Conservation (phyloP, 2,797 vertebrate genomes). For the Toxotes lorentzi region DNA sequence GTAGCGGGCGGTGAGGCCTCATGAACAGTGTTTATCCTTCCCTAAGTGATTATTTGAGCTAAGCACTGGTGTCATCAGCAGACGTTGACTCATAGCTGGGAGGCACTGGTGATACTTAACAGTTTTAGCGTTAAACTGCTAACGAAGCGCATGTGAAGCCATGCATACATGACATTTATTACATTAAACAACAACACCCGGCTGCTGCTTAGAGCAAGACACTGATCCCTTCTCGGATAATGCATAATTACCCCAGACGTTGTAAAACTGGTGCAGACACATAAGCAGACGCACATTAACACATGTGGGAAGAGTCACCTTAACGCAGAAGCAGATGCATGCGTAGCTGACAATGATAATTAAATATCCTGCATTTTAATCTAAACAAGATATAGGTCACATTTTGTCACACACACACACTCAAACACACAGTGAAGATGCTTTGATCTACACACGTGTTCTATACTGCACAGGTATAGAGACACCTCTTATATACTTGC, state of each 20-base stretch:
- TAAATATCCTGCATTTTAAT: constrained; percentile 21
- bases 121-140: constrained; percentile 77
- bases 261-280: constrained; percentile 50
- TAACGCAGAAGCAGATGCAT: neutral
- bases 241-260: constrained; percentile 76
- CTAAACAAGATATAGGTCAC: neutral
- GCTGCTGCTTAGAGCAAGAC: constrained; percentile 75
- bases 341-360: constrained; percentile 21
- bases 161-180: constrained; percentile 88
- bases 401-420: neutral
- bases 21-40: constrained; percentile 36
- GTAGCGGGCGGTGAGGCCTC: constrained; percentile 22
- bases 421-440: neutral
- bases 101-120: constrained; percentile 77
- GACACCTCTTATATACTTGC: neutral
- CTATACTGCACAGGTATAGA: neutral
- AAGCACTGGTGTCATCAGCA: constrained; percentile 81
- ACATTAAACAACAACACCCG: constrained; percentile 85
- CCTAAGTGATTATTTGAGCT: constrained; percentile 69
- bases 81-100: constrained; percentile 74
- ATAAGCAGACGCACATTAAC: constrained; percentile 1
- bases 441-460: neutral
- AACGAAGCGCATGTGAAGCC: constrained; percentile 84
- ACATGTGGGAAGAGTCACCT: constrained; percentile 11
- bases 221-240: constrained; percentile 74